These are phyloP conservation scores for Cerceris rybyensis DNA, from an alignment of 2,888 invertebrate genomes.

Conservation along the genomic window DNA sequence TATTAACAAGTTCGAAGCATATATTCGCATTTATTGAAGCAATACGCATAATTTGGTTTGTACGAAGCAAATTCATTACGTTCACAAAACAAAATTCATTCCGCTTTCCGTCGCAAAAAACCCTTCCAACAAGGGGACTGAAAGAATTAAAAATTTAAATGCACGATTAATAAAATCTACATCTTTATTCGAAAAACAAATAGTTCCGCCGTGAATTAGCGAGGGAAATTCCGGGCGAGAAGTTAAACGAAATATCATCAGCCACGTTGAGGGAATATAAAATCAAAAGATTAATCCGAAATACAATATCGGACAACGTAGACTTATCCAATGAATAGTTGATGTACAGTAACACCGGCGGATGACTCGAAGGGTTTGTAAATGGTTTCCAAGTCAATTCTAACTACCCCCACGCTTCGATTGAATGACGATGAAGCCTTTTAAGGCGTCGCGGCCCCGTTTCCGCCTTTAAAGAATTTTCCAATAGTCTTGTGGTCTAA, in stretches of 20 bases:
- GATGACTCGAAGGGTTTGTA: background rate
- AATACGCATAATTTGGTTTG: too few species aligned
- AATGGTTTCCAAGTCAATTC: constrained; percentile 19
- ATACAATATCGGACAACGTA: background rate
- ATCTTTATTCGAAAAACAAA: too few species aligned
- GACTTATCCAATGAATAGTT: background rate
- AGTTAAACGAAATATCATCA: background rate
- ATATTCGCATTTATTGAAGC: too few species aligned
- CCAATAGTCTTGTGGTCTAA: constrained; percentile 6
- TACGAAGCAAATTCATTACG: too few species aligned
- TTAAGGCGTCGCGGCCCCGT: constrained; percentile 53
- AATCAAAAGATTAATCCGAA: background rate
- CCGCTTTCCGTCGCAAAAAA: too few species aligned
- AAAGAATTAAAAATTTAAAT: too few species aligned
- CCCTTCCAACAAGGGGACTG: too few species aligned
- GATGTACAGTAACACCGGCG: background rate
- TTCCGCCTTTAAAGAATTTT: constrained; percentile 39
- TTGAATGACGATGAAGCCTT: constrained; percentile 55
- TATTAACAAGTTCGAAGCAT: too few species aligned
- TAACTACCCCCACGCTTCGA: constrained; percentile 43
- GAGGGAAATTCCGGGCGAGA: background rate
- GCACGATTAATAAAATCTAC: too few species aligned
- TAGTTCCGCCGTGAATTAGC: background rate
- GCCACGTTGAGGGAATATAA: background rate
- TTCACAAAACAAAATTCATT: too few species aligned